Evolutionary conservation across 2,797 vertebrate genomes (phyloP), one percentile per base, ranked within the genome.

Genomic region (Hipposideros larvatus): DNA sequence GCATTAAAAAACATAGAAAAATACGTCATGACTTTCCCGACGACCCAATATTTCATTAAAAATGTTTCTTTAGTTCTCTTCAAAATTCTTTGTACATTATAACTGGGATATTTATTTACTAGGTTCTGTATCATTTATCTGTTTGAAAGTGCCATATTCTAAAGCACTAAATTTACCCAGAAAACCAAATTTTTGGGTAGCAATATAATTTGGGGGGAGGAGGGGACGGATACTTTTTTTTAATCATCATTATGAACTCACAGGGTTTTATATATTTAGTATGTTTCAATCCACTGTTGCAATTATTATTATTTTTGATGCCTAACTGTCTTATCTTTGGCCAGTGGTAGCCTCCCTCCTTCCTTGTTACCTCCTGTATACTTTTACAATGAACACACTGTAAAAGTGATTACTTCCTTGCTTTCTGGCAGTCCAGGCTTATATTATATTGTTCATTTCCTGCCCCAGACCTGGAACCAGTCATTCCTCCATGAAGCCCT

Each of bases 41-140:
- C 37, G 37, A 37, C 37, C 37, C 37, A 37, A 37, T 37, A 37
- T 37, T 37, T 37, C 37, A 37, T 37, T 37, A 37, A 37, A 37
- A 37, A 37, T 37, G 37, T 37, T 37, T 28, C 2, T 74, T 74
- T 37, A 74, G 34, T 77, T 89, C 14, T 85, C 46, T 80, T 91
- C 31, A 91, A 85, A 87, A 85, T 79, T 85, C 31, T 61, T 79
- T 77, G 53, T 63, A 86, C 7, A 86, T 63, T 85, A 83, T 80
- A 77, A 74, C 37, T 57, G 37, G 37, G 34, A 74, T 89, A 86
- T 86, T 63, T 92, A 90, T 16, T 90, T 9, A 90, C 26, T 66
- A 85, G 4, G 22, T 86, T 66, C 34, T 34, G 2, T 51, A 59
- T 65, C 48, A 59, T 66, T 74, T 91, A 92, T 43, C 37, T 61